Base-by-base conservation (phyloP, 2,797 vertebrate species). In the Scleropages formosus region DNA sequence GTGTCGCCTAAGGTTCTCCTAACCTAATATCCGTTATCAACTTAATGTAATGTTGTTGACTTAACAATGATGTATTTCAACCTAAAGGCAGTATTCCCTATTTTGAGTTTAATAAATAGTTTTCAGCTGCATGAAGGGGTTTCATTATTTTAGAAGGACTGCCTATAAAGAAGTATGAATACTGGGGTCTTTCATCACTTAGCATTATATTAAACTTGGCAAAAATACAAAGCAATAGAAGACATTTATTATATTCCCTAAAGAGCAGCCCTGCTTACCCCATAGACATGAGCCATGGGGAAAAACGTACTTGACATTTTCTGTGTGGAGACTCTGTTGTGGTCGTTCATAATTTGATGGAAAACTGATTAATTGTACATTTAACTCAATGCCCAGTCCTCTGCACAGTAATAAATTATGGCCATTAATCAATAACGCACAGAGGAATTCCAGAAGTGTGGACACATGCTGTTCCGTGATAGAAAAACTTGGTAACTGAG, bases 381-480 rank as follows among this genome's bases (percentile, higher is more conserved):
- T 98, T 98, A 97, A 95, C 93, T 91, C 92, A 92, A 97, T 95
- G 95, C 93, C 94, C 94, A 94, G 94, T 93, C 93, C 92, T 95
- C 92, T 92, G 92, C 94, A 95, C 88, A 82, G 92, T 97, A 96
- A 98, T 98, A 97, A 98, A 99, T 98, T 96, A 98, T 95, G 92
- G 95, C 94, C 96, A 98, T 99, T 98, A 98, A 98, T 99, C 97
- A 99, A 98, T 99, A 98, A 93, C 97, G 94, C 95, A 93, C 94
- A 94, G 91, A 90, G 93, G 95, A 93, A 96, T 96, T 94, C 92
- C 92, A 89, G 90, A 91, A 95, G 94, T 96, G 96, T 94, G 95
- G 95, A 94, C 93, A 95, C 96, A 94, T 92, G 96, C 96, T 96
- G 96, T 86, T 93, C 96, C 92, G 93, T 98, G 97, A 98, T 98